These are phyloP conservation scores for Drosophila subquinaria DNA, from an alignment of 2,888 invertebrate species.

Conservation along the genomic window DNA sequence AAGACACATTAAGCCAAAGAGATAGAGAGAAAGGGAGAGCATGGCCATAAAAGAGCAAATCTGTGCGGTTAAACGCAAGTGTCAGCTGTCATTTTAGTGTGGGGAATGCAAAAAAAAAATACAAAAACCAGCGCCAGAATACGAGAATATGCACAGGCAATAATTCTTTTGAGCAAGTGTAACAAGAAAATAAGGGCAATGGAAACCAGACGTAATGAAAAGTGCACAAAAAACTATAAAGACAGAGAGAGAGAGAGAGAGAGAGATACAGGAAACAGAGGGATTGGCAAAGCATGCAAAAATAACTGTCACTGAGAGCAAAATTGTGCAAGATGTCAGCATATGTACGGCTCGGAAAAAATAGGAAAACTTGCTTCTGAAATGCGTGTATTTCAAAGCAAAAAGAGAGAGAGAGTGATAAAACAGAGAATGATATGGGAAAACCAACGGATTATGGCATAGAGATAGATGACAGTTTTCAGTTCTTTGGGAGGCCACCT, in stretches of 20 bases:
- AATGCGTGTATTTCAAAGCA: slow-evolving; percentile 38
- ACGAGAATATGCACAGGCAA: slow-evolving; percentile 71
- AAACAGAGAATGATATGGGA: background rate
- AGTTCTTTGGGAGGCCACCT: slow-evolving; percentile 33
- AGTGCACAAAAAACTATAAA: slow-evolving; percentile 41
- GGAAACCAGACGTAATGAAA: slow-evolving; percentile 58
- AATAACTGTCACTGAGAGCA: slow-evolving; percentile 35
- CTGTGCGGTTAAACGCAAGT: slow-evolving; percentile 80
- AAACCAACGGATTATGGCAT: slow-evolving; percentile 63
- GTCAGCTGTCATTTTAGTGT: slow-evolving; percentile 80
- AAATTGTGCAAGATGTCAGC: slow-evolving; percentile 33
- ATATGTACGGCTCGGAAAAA: slow-evolving; percentile 18
- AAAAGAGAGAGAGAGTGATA: slow-evolving; percentile 1
- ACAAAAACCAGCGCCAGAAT: slow-evolving; percentile 26
- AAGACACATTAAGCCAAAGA: slow-evolving; percentile 18
- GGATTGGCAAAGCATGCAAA: slow-evolving; percentile 9
- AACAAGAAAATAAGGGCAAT: slow-evolving; percentile 72
- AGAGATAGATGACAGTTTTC: slow-evolving; percentile 57
- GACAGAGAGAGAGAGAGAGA: slow-evolving; percentile 1
- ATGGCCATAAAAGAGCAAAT: slow-evolving; percentile 66
- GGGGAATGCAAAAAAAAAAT: slow-evolving; percentile 39
- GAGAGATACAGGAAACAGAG: slow-evolving; percentile 29
- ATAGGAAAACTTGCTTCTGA: slow-evolving; percentile 21
- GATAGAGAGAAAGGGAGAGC: background rate
- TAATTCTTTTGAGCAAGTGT: slow-evolving; percentile 75